These are phyloP conservation scores for Limenitis camilla DNA, from an alignment of 2,888 invertebrate genomes.

Conservation along the genomic window DNA sequence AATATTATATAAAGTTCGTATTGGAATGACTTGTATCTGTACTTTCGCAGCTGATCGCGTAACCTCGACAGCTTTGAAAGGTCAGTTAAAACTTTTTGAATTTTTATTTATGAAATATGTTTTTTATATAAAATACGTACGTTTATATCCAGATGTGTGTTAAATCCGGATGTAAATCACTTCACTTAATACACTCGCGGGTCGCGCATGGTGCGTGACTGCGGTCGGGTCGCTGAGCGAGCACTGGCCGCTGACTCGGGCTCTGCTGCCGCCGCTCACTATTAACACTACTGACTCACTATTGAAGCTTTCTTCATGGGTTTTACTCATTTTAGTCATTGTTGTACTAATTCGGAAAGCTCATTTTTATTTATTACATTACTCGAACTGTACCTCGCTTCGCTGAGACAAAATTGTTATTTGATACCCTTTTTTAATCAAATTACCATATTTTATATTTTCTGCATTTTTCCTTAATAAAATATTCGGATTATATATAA, in stretches of 20 bases:
- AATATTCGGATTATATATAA: no score
- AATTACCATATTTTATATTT: no score
- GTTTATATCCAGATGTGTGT: slow-evolving; percentile 21
- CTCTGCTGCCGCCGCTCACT: slow-evolving; percentile 25
- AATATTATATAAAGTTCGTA: slow-evolving; percentile 7
- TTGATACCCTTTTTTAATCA: no score
- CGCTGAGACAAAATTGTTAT: no score
- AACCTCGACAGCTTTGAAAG: slow-evolving; percentile 33
- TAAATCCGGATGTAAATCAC: slow-evolving; percentile 56
- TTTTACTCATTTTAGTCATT: slow-evolving; percentile 10
- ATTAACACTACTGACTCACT: slow-evolving; percentile 27
- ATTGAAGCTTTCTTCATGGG: slow-evolving; percentile 21
- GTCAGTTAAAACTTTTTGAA: slow-evolving; percentile 18
- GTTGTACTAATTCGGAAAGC: background rate
- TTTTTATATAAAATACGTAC: slow-evolving; percentile 12
- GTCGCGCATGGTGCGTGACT: slow-evolving; percentile 47
- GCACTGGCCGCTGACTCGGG: slow-evolving; percentile 40
- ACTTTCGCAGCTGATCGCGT: slow-evolving; percentile 62
- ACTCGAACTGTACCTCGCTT: no score
- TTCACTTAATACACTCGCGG: slow-evolving; percentile 65
- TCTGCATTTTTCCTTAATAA: no score
- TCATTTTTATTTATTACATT: background rate
- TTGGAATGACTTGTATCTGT: slow-evolving; percentile 28
- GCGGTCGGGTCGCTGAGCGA: slow-evolving; percentile 57
- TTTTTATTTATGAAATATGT: background rate